Base-by-base conservation (phyloP, 2,888 invertebrate species). In the Teleogryllus oceanicus region DNA sequence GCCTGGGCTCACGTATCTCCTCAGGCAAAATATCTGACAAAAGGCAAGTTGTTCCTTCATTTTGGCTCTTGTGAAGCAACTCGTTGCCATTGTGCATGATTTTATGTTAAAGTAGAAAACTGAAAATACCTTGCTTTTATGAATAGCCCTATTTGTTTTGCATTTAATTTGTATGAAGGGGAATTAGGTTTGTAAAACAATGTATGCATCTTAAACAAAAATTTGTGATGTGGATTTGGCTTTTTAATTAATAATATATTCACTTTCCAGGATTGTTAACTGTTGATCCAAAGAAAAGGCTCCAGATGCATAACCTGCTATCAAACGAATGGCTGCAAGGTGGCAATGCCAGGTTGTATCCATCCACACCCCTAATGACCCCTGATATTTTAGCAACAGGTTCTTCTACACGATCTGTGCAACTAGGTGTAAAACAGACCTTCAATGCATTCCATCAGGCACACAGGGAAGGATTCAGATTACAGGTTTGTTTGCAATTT, bases 1-100 rank as follows among this genome's bases (percentile, higher is more conserved):
- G 91, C 90, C 4, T 96, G 96, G 96, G 88, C 89, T 0, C 89
- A 89, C 77, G 92, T 97, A 20, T 94, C 95, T 0, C 84, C 87
- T 0, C 90, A 92, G 81, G 96, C 95, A 76, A 96, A 95, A 86
- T 89, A 91, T n/a, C 81, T 85, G 13, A 85, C 84, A 78, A 84
- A 85, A 83, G 84, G 84, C 84, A 80, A 51, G 80, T 11, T 51
- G 21, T 12, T 50, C 24, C 5, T 24, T 77, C 18, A 18, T n/a
- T 2, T 3, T 18, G n/a, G 11, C 21, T n/a, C 4, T 75, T 21
- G 20, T 18, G 13, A n/a, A 49, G 50, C 78, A 24, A 20, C 75
- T 13, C 24, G 37, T 76, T 21, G 20, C 2, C 5, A 37, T 37
- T 37, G 4, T 37, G 4, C 24, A 37, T 37, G 24, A 37, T 37